Percentiles rank a stretch among this genome's conserved stretches.
phyloP scores from a whole-genome alignment of 2,113 vertebrate genomes.

The Chaenogobius annularis region DNA sequence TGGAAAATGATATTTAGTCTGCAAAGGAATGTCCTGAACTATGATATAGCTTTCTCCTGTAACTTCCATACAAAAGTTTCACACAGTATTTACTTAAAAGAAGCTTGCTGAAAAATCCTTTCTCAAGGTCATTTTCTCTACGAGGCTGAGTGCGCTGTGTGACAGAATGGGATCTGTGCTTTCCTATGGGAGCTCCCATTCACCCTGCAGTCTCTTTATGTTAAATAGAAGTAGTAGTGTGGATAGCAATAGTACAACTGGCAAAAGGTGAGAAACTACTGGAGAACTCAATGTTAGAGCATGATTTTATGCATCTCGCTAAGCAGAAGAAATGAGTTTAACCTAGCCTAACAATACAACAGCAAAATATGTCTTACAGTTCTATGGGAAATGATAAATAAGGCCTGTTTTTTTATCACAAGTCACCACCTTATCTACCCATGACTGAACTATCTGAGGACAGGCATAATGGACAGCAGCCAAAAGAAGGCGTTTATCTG shows the following conservation, averaged over 20 bases:
- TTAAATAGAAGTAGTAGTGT: constrained; percentile 8
- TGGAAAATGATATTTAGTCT: neutral
- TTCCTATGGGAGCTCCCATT: constrained; percentile 29
- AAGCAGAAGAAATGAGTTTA: neutral
- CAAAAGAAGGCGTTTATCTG: neutral
- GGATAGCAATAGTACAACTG: neutral
- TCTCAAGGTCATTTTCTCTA: constrained; percentile 17
- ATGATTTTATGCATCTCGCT: neutral
- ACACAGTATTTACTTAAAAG: neutral
- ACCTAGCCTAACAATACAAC: neutral
- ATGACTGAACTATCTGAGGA: constrained; percentile 7
- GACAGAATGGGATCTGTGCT: constrained; percentile 50
- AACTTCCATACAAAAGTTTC: constrained; percentile 2
- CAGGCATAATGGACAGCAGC: neutral
- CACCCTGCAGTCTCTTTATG: constrained; percentile 20
- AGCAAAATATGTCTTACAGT: neutral
- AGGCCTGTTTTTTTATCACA: neutral
- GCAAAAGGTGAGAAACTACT: neutral
- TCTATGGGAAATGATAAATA: neutral
- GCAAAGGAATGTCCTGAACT: neutral
- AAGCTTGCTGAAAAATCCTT: constrained; percentile 5
- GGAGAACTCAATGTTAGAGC: neutral
- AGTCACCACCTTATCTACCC: neutral
- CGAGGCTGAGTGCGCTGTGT: constrained; percentile 15
- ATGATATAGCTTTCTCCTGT: neutral